Base-by-base conservation (phyloP, 2,888 invertebrate genomes). In the Dasypogon diadema region DNA sequence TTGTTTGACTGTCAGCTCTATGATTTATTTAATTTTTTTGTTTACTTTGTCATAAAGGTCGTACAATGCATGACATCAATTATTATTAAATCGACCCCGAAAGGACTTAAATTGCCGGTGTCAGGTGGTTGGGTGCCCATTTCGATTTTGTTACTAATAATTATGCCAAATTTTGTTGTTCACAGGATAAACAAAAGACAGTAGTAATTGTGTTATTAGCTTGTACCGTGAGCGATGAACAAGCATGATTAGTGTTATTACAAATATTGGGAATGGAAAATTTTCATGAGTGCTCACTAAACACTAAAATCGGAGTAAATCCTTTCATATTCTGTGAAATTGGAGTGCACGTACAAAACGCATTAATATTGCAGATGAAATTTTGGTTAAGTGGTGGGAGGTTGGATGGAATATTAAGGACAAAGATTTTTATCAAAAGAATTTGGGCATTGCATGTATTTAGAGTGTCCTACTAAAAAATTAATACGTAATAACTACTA, bases 11-110 rank as follows among this genome's bases (percentile, higher is more conserved):
- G 70, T 70, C 70, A 54, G 21, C 16, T 48, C 21, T 51, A 30
- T 70, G 70, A 70, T 70, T 70, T 54, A 70, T 70, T 54, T 54
- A 0, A 18, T 48, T 70, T 51, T 70, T 30, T 70, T 70, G 12
- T 30, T 51, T 54, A n/a, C 16, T 30, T 21, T 34, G 18, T 34
- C 34, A 70, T 30, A 54, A 70, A 54, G 51, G 22, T 30, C 18
- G 16, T n/a, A 54, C 54, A 54, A 51, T 34, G 34, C 18, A 54
- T 54, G 54, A 21, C 54, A 30, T 70, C 51, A 70, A 70, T 70
- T 54, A 70, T 48, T 48, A 65, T 48, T 46, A 65, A 46, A 65
- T 48, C 24, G 42, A 24, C 46, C n/a, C 48, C 65, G 16, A 65
- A 65, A 65, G 60, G 16, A 48, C 46, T 63, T 16, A 65, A 65